A percentile compares a stretch with the other conserved stretches of the same genome.
These are phyloP conservation scores for Lamellibrachia luymesi DNA, from an alignment of 1,140 invertebrate species.

Conservation along the genomic window DNA sequence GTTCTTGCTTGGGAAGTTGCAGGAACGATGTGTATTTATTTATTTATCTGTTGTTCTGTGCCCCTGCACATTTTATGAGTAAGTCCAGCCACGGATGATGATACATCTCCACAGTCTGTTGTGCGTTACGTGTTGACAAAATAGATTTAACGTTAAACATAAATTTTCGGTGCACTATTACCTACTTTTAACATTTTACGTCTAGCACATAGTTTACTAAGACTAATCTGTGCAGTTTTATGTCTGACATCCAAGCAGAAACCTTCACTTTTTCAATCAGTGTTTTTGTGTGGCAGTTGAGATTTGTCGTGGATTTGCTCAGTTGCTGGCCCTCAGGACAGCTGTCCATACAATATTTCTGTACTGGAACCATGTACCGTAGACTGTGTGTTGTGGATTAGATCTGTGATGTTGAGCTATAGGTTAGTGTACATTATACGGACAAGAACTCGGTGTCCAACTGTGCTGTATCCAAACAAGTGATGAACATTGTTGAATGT, in stretches of 20 bases:
- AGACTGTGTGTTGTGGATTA: neutral
- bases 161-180: neutral
- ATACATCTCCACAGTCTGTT: neutral
- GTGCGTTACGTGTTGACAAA: neutral
- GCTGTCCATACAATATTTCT: neutral
- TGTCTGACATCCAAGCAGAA: neutral
- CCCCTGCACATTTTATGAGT: neutral
- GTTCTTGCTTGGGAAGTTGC: neutral
- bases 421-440: neutral
- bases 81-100: neutral
- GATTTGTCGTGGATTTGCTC: neutral
- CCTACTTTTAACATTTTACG: neutral
- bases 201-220: neutral
- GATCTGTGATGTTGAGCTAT: neutral
- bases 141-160: neutral
- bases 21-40: neutral
- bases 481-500: too few species aligned
- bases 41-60: neutral
- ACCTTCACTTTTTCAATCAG: neutral
- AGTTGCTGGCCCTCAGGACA: neutral
- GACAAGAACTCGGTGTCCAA: neutral
- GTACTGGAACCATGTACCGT: neutral
- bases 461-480: neutral
- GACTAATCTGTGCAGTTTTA: neutral
- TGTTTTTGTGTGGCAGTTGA: neutral